Evolutionary conservation across 2,797 vertebrate species (phyloP), one percentile per base, ranked within the genome.

Genomic region (Artibeus lituratus): DNA sequence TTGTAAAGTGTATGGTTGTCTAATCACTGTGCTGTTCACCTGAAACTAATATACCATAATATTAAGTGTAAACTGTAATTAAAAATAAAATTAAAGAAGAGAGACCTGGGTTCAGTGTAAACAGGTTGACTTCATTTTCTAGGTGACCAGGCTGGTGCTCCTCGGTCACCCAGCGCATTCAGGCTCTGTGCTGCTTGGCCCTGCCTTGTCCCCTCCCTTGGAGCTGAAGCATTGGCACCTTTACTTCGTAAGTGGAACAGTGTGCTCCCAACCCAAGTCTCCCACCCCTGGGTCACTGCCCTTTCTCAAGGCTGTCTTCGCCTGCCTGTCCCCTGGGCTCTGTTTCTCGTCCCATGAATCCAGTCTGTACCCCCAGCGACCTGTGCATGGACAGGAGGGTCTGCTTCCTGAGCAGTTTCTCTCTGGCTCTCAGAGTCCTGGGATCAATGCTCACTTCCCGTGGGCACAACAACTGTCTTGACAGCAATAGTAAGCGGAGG

Each of bases 271-370:
- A 59, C 21, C 7, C 39, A 19, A 26, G 47, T 67, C 53, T 80
- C 55, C 29, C 59, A 22, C 10, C 18, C 32, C 62, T 15, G 8
- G 0, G 3, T 35, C 62, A 29, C 1, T 1, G 47, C 29, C 47
- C 49, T 73, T 49, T 82, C n/a, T 67, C 78, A n/a, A 74, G 53
- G 62, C 26, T 55, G 49, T 37, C 72, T 82, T 62, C 2, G 5
- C 22, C 55, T 37, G 22, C 29, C 62, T 44, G 10, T 21, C 44
- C 77, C 69, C 70, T 15, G 37, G n/a, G 22, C 6, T 59, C 57
- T 67, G 32, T 14, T 22, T 67, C 51, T 81, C 16, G 7, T 15
- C n/a, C 1, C 0, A 0, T 35, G 44, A 55, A 57, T 29, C 47
- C 53, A 15, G 8, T 39, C 59, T 32, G 24, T 32, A 7, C 19